These are phyloP conservation scores for Dreissena rostriformis DNA, from an alignment of 1,140 invertebrate species.

Conservation along the genomic window DNA sequence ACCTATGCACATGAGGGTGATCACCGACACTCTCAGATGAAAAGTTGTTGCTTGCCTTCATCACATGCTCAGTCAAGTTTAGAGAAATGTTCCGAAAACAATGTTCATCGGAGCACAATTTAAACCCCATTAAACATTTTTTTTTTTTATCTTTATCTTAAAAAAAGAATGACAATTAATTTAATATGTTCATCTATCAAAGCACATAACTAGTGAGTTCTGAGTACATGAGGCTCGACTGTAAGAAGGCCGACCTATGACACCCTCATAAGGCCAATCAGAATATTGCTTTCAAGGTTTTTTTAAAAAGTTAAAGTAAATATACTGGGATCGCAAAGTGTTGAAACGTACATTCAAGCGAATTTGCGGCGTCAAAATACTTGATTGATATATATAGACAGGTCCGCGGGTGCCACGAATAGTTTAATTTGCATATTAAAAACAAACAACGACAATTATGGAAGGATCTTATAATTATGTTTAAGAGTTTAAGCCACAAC, in stretches of 20 bases:
- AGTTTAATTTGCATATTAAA: background rate
- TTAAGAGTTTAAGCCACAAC: constrained; percentile 43
- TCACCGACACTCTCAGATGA: constrained; percentile 25
- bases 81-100: constrained; percentile 35
- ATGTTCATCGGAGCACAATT: background rate
- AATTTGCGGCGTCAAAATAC: background rate
- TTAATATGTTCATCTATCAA: background rate
- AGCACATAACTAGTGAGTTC: too few relatives aligned
- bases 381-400: background rate
- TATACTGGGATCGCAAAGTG: background rate
- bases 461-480: constrained; percentile 1
- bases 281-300: background rate
- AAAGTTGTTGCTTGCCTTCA: constrained; percentile 64
- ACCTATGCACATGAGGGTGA: constrained; percentile 56
- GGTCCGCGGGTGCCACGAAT: too few relatives aligned
- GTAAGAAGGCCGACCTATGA: background rate
- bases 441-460: background rate
- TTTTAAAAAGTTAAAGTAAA: background rate
- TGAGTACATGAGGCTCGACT: too few relatives aligned
- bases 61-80: constrained; percentile 54
- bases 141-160: too few relatives aligned
- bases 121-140: background rate
- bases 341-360: background rate
- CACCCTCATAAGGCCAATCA: background rate
- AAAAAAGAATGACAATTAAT: too few relatives aligned